These are phyloP conservation scores for Troglohyphantes excavatus DNA, from an alignment of 2,888 invertebrate genomes.

Conservation along the genomic window DNA sequence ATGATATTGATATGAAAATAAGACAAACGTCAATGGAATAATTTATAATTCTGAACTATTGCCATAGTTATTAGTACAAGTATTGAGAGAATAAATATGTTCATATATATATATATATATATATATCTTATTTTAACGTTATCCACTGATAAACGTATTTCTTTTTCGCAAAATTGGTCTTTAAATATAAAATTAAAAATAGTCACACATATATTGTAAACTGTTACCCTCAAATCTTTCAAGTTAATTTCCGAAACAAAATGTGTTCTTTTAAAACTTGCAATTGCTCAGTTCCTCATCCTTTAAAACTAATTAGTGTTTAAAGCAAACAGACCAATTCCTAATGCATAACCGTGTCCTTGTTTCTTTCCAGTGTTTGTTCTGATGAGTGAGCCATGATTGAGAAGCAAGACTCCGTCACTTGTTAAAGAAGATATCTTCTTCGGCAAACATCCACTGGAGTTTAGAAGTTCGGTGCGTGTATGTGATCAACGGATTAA, in stretches of 20 bases:
- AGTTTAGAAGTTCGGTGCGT: background rate
- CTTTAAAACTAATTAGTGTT: background rate
- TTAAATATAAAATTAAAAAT: too few species aligned
- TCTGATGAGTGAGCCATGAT: background rate
- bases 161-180: too few species aligned
- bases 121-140: too few species aligned
- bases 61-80: too few species aligned
- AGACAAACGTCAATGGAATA: too few species aligned
- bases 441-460: background rate
- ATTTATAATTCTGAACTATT: too few species aligned
- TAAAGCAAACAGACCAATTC: background rate
- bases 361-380: slow-evolving; percentile 14
- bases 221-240: background rate
- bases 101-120: too few species aligned
- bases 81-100: too few species aligned
- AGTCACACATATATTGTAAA: too few species aligned
- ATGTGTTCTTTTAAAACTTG: background rate
- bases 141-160: too few species aligned
- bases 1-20: too few species aligned
- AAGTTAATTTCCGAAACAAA: background rate
- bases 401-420: background rate
- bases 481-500: background rate
- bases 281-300: background rate
- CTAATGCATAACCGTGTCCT: background rate
- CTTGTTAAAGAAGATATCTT: background rate